Percentiles rank a stretch among this genome's conserved stretches.
Conservation (phyloP, 1,140 invertebrate species). For the Drosophila nigromelanica region DNA sequence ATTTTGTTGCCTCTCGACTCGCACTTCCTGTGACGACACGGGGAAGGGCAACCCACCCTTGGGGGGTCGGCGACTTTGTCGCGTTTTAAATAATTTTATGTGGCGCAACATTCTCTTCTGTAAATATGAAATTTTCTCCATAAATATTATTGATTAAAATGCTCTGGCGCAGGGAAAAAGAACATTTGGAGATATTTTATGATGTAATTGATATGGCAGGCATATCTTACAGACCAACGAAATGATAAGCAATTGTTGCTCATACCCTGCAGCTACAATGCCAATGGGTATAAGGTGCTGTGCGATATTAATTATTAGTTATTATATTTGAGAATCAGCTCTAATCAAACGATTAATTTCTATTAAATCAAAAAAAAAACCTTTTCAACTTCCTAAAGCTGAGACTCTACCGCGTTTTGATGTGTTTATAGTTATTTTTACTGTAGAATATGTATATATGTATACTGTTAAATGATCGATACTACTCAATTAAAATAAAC, state of each 20-base stretch:
- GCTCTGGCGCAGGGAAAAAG: background rate
- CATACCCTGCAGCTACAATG: too few species aligned
- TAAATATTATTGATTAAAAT: constrained; percentile 46
- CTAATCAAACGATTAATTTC: too few species aligned
- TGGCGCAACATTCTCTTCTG: constrained; percentile 38
- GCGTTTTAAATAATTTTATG: constrained; percentile 54
- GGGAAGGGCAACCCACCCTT: background rate
- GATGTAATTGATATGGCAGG: constrained; percentile 26
- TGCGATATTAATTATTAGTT: too few species aligned
- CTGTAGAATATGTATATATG: too few species aligned
- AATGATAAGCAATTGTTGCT: background rate
- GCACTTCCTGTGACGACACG: constrained; percentile 46
- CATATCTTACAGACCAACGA: background rate
- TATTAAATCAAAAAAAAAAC: too few species aligned
- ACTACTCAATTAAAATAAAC: too few species aligned
- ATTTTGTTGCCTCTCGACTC: constrained; percentile 58
- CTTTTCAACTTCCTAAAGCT: too few species aligned
- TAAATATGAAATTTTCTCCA: constrained; percentile 19
- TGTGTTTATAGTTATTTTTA: too few species aligned
- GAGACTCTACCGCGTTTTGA: too few species aligned
- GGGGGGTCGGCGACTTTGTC: constrained; percentile 21
- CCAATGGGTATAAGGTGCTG: too few species aligned
- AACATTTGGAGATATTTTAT: background rate
- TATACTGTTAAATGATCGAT: too few species aligned
- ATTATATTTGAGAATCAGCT: too few species aligned